Percentiles rank a stretch among this genome's conserved stretches.
These are phyloP conservation scores for Desmophyllum pertusum DNA, from an alignment of 92 coral and sea anemone genomes.

Conservation along the genomic window DNA sequence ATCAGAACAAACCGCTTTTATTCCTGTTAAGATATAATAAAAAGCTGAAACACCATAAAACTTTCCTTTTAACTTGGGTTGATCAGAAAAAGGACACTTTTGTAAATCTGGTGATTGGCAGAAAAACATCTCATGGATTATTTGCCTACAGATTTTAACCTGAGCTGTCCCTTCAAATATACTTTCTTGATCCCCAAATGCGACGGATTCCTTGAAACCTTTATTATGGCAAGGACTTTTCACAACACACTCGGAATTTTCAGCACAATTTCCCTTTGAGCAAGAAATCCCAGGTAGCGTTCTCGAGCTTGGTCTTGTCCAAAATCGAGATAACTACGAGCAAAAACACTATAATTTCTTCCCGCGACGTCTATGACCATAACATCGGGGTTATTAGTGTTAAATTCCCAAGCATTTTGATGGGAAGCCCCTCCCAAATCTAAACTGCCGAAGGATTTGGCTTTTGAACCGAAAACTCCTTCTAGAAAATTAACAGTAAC, in stretches of 20 bases:
- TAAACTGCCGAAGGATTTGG: conserved; percentile 17
- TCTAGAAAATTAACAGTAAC: conserved; percentile 57
- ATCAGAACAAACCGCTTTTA: conserved; percentile 33
- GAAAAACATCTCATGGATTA: conserved; percentile 46
- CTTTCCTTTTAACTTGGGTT: conserved; percentile 52
- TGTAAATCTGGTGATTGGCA: conserved; percentile 12
- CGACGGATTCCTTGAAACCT: conserved; percentile 29
- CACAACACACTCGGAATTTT: neutral
- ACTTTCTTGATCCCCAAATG: conserved; percentile 6
- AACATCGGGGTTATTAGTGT: neutral
- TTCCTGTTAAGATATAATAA: conserved; percentile 39
- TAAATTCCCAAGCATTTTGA: conserved; percentile 51
- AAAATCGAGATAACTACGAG: conserved; percentile 61
- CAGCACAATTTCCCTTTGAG: neutral
- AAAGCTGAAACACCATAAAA: conserved; percentile 46
- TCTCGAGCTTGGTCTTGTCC: conserved; percentile 56
- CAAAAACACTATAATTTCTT: conserved; percentile 17
- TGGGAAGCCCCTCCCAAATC: conserved; percentile 69
- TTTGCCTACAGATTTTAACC: conserved; percentile 1
- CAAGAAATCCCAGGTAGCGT: conserved; percentile 20
- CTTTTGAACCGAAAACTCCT: conserved; percentile 24
- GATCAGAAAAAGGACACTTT: conserved; percentile 54
- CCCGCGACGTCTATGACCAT: conserved; percentile 19
- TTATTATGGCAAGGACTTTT: conserved; percentile 61
- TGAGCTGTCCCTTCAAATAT: conserved; percentile 26